Evolutionary conservation across 2,888 invertebrate genomes (phyloP).

Genomic region (Alitta virens): DNA sequence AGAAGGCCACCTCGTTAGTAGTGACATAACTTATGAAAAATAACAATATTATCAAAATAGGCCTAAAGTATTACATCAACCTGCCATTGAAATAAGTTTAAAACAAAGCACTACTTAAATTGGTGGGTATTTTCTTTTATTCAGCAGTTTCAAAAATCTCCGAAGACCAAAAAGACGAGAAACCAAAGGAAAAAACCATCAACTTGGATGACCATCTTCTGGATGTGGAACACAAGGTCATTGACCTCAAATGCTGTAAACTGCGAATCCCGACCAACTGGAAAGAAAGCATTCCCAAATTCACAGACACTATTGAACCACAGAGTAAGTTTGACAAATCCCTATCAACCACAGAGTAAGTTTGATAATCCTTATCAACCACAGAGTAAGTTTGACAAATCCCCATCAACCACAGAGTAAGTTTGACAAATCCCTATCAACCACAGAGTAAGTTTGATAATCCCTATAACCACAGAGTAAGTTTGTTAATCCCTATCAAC

Average conservation of each 20-base stretch:
- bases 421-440: too few relatives aligned
- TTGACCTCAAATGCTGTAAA: conserved; percentile 8
- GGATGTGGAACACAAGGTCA: not conserved
- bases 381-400: too few relatives aligned
- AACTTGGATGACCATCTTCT: not conserved
- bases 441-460: not conserved
- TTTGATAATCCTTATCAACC: not conserved
- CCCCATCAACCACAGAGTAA: too few relatives aligned
- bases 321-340: not conserved
- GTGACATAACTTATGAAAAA: too few relatives aligned
- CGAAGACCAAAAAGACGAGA: not conserved
- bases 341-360: too few relatives aligned
- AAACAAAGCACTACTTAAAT: too few relatives aligned
- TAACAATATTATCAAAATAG: too few relatives aligned
- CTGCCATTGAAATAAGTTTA: too few relatives aligned
- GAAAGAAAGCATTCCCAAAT: not conserved
- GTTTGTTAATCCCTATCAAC: not conserved
- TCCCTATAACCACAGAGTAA: not conserved
- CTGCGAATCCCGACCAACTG: not conserved
- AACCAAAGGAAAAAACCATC: not conserved
- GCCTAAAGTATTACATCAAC: too few relatives aligned
- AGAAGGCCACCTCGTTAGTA: too few relatives aligned
- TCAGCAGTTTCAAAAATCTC: not conserved
- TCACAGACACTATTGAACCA: not conserved
- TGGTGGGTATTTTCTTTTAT: too few relatives aligned